phyloP scores from a whole-genome alignment of 64 coral and sea anemone genomes.

The Acropora yongei region DNA sequence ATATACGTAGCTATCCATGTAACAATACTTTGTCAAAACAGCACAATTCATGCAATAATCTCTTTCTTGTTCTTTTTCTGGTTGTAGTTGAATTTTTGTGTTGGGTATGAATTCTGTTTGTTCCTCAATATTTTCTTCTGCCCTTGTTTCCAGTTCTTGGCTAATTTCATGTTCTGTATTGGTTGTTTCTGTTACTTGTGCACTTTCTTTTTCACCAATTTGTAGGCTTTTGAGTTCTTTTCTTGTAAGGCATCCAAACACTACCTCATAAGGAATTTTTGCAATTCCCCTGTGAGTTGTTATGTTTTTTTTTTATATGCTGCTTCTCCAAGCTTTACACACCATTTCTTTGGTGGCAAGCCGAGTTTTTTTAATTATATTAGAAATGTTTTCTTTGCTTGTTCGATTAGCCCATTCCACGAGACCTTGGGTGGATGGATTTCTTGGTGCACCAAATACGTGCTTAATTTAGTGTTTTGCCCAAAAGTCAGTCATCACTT shows the following conservation, averaged over 20 bases:
- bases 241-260: background rate
- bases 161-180: background rate
- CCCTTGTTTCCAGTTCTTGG: background rate
- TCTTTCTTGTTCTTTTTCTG: no score
- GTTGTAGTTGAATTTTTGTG: no score
- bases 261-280: constrained; percentile 18
- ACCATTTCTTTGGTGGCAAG: background rate
- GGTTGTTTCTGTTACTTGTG: constrained; percentile 3
- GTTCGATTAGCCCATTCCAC: constrained; percentile 30
- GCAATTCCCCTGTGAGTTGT: constrained; percentile 6
- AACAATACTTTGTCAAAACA: no score
- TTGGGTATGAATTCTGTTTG: background rate
- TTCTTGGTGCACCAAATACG: constrained; percentile 38
- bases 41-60: no score
- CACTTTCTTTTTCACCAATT: background rate
- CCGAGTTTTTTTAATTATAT: constrained; percentile 11
- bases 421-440: constrained; percentile 29
- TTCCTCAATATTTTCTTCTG: background rate
- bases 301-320: constrained; percentile 8
- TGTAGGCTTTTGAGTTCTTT: constrained; percentile 15
- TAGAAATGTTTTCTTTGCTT: constrained; percentile 29
- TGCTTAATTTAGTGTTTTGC: constrained; percentile 28
- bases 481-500: constrained; percentile 28
- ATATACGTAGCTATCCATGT: no score
- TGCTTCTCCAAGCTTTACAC: background rate